Conservation (phyloP, 1,140 invertebrate species). For the Drosophila bocqueti region DNA sequence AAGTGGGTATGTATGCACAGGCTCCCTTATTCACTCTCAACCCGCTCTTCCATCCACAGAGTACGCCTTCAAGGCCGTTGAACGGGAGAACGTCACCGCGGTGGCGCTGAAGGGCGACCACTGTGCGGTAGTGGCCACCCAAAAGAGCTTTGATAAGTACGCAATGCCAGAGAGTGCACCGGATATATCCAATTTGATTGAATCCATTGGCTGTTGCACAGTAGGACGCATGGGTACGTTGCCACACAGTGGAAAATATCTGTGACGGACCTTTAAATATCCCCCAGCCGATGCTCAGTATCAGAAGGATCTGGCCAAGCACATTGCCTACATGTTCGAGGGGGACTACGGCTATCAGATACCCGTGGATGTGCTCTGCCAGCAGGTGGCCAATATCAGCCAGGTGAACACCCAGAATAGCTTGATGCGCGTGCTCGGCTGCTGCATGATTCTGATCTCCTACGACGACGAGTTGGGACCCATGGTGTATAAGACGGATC, state of each 20-base stretch:
- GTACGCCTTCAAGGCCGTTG: slow-evolving; percentile 99
- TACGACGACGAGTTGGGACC: slow-evolving; percentile 96
- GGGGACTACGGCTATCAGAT: slow-evolving; percentile 99
- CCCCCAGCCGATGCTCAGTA: slow-evolving; percentile 95
- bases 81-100: slow-evolving; percentile 98
- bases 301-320: slow-evolving; percentile 97
- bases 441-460: slow-evolving; percentile 98
- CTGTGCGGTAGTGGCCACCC: slow-evolving; percentile 97
- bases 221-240: slow-evolving; percentile 97
- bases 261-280: not conserved
- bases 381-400: slow-evolving; percentile 98
- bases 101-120: slow-evolving; percentile 96
- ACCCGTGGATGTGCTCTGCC: slow-evolving; percentile 96
- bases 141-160: slow-evolving; percentile 97
- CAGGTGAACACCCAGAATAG: slow-evolving; percentile 99
- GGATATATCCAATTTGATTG: slow-evolving; percentile 96
- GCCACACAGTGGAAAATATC: slow-evolving; percentile 1
- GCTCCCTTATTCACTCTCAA: not conserved
- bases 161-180: slow-evolving; percentile 96
- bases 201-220: slow-evolving; percentile 98
- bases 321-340: slow-evolving; percentile 98
- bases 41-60: slow-evolving; percentile 86
- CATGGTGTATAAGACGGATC: slow-evolving; percentile 98
- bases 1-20: slow-evolving; percentile 90
- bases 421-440: slow-evolving; percentile 99